Evolutionary conservation across 2,888 invertebrate genomes (phyloP), one percentile per base, ranked within the genome.

Genomic region (Hemicrepidius hirtus): DNA sequence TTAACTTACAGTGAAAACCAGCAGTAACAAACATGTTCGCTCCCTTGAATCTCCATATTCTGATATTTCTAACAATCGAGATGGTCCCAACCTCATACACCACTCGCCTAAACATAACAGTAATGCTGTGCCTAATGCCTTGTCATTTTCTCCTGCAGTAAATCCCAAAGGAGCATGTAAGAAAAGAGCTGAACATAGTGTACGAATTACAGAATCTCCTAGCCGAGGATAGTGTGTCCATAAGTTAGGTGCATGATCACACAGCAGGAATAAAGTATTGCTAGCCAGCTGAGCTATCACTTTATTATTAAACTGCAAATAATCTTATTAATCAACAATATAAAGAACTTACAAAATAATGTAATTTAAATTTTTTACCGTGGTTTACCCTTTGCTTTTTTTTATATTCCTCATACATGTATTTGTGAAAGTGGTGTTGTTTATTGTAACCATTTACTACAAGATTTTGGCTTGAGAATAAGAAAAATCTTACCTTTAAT

Each of bases 51-150:
- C 90, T 24, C 87, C 88, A 75, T 85, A 85, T 67, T 86, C 85
- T 12, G 83, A 82, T 69, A 89, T 87, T 41, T 90, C 87, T 83
- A 93, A 85, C 76, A 94, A 87, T 60, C 91, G 87, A n/a, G 86
- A 82, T 0, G 91, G 91, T 0, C 94, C 94, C 79, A 97, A 91
- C 57, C 93, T 90, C 91, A 98, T 96, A 67, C 97, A 97, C 93
- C 97, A 97, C 87, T 98, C 97, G 0, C 97, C 96, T 73, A 98
- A 88, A 83, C 97, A 96, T 68, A 97, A 91, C 81, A 98, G 90
- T 78, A 97, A 88, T 0, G 96, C 94, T 32, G 94, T 92, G 12
- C 94, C 90, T 67, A 96, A 86, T 70, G 95, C 91, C 80, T 92
- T 92, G 79, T 93, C 93, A 46, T 90, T 90, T 24, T 89, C 88